phyloP scores from a whole-genome alignment of 2,888 invertebrate species.

The Agriopis marginaria region DNA sequence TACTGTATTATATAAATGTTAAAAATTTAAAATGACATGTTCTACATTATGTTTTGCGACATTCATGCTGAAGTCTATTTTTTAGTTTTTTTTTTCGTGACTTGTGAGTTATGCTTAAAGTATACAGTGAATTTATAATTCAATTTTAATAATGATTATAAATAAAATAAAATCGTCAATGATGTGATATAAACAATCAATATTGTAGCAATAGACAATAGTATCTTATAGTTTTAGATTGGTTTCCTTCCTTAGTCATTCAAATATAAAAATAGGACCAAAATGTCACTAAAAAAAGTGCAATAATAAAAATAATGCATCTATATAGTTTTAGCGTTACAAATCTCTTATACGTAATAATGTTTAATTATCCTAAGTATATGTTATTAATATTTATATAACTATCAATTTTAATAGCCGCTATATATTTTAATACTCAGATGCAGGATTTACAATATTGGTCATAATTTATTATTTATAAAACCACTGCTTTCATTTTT shows the following conservation, averaged over 20 bases:
- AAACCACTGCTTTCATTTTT: not conserved
- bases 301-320: conserved; percentile 50
- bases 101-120: not conserved
- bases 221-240: conserved; percentile 52
- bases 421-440: conserved; percentile 50
- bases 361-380: conserved; percentile 56
- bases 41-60: conserved; percentile 38
- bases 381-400: conserved; percentile 62
- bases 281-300: conserved; percentile 50
- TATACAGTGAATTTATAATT: not conserved
- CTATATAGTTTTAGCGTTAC: conserved; percentile 56
- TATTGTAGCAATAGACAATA: conserved; percentile 56
- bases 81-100: not conserved
- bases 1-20: conserved; percentile 34
- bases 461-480: not conserved
- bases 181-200: conserved; percentile 66
- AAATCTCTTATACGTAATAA: conserved; percentile 69
- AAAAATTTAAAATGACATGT: conserved; percentile 20
- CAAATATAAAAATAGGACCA: conserved; percentile 61
- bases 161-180: conserved; percentile 56
- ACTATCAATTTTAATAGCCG: conserved; percentile 57
- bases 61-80: conserved; percentile 5
- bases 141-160: conserved; percentile 2
- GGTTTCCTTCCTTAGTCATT: conserved; percentile 44
- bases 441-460: conserved; percentile 40